A percentile compares a stretch with the other conserved stretches of the same genome.
Evolutionary conservation across 1,140 invertebrate species (phyloP).

Genomic region (Oryzaephilus surinamensis): DNA sequence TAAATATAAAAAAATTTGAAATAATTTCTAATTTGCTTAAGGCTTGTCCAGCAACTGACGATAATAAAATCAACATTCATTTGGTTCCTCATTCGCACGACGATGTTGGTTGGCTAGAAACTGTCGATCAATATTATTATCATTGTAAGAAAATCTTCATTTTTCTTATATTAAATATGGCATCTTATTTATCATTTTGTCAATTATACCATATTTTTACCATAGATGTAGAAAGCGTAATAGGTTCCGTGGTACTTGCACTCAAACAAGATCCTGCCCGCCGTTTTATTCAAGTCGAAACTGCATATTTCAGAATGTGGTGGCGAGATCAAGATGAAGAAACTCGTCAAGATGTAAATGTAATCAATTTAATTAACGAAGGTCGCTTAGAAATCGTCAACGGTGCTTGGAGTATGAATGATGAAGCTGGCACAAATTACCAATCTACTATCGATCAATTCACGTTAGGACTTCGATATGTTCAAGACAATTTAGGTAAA

Average conservation of each 20-base stretch:
- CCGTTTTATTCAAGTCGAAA: constrained; percentile 35
- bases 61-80: constrained; percentile 49
- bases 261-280: constrained; percentile 54
- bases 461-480: constrained; percentile 48
- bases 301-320: constrained; percentile 54
- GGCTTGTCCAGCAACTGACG: constrained; percentile 3
- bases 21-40: no score
- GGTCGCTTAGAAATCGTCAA: constrained; percentile 67
- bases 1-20: no score
- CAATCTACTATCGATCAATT: constrained; percentile 78
- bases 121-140: constrained; percentile 61
- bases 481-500: constrained; percentile 50
- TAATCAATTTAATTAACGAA: constrained; percentile 37
- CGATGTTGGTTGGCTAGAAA: constrained; percentile 77
- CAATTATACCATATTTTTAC: no score
- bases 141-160: no score
- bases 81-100: constrained; percentile 60
- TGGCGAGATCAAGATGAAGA: constrained; percentile 50
- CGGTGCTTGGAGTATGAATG: constrained; percentile 70
- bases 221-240: constrained; percentile 75
- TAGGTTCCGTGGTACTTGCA: constrained; percentile 41
- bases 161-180: no score
- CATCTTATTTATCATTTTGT: no score
- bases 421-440: constrained; percentile 73
- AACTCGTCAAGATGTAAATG: constrained; percentile 37